Evolutionary conservation across 2,888 invertebrate genomes (phyloP), one percentile per base, ranked within the genome.

Genomic region (Catocala nupta): DNA sequence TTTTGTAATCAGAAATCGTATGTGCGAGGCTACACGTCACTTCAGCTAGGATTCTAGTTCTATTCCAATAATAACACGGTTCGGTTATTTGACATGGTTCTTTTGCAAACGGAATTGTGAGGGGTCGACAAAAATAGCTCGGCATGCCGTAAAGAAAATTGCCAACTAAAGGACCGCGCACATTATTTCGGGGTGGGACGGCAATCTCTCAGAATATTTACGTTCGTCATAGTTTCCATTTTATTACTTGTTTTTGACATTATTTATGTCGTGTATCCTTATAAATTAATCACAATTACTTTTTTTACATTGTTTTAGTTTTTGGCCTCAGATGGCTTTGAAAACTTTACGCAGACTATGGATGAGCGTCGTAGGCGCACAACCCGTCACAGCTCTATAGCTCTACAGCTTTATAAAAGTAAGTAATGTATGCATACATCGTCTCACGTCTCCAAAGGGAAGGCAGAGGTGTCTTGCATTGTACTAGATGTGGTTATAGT

Each of bases 71-170:
- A 57, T 60, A 67, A 63, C 25, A 47, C 50, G 50, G 51, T 52
- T 59, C 13, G 49, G 59, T 36, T 66, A 63, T 69, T 65, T 50
- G 50, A 59, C 58, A 55, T 60, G 52, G 58, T 62, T 66, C 65
- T 59, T 12, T 58, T 42, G 42, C 51, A 70, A 65, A n/a, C 57
- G 33, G 34, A 59, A 64, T 42, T 25, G 57, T 62, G 43, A 57
- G 63, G 59, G 58, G 55, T 59, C 62, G 50, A 59, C 33, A 59
- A 63, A 73, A 71, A 74, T 63, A 56, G 34, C 61, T 5, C 25
- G 11, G 16, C 53, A 61, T 55, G 16, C 42, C 64, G 60, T 73
- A 71, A 73, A 70, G 67, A 74, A 73, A 70, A 71, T 67, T 74
- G 70, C 63, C 59, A 74, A 65, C 63, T 62, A 59, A 71, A 71